Evolutionary conservation across 2,113 vertebrate genomes (phyloP).

Genomic region (Megaceryle torquata): DNA sequence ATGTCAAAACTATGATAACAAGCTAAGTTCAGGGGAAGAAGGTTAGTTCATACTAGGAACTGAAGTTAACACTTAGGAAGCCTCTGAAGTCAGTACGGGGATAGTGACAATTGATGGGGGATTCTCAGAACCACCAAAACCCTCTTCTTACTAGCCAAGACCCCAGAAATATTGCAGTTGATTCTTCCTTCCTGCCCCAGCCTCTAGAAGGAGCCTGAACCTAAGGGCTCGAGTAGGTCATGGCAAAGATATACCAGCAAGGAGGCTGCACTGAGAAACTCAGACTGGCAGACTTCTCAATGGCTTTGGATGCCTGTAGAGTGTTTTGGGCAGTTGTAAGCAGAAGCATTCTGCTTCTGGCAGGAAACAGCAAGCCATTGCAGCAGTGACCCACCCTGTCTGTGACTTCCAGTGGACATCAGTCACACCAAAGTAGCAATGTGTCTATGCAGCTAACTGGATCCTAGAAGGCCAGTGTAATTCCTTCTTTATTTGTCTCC

Average conservation of each 20-base stretch:
- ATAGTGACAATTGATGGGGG: neutral
- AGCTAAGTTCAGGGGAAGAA: neutral
- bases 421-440: neutral
- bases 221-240: neutral
- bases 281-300: neutral
- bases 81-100: neutral
- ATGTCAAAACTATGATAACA: neutral
- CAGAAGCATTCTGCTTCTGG: no score
- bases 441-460: neutral
- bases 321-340: neutral
- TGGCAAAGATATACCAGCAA: neutral
- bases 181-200: neutral
- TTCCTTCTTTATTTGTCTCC: neutral
- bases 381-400: neutral
- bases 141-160: neutral
- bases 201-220: neutral
- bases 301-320: neutral
- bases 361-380: neutral
- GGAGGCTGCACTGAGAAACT: neutral
- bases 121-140: neutral
- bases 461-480: neutral
- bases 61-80: neutral
- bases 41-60: neutral
- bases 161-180: neutral
- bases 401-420: neutral